These are phyloP conservation scores for Elegia similella DNA, from an alignment of 2,888 invertebrate genomes.

Conservation along the genomic window DNA sequence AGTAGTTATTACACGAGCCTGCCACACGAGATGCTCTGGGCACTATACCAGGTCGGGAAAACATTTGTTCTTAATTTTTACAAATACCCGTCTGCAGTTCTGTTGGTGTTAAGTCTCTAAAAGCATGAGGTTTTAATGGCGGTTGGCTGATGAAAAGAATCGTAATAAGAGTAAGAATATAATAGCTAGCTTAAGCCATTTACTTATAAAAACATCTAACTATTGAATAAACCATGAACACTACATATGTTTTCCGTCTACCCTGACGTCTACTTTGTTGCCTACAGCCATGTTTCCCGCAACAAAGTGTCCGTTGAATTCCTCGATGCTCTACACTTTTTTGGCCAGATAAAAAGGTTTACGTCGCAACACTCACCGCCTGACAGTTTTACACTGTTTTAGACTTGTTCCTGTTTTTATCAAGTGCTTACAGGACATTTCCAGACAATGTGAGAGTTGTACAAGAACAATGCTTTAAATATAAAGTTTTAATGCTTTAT, in stretches of 20 bases:
- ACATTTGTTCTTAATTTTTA: too few relatives aligned
- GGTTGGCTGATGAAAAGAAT: too few relatives aligned
- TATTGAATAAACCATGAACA: slow-evolving; percentile 12
- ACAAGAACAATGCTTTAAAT: not conserved
- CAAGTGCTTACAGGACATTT: not conserved
- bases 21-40: too few relatives aligned
- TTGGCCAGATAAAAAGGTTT: slow-evolving; percentile 13
- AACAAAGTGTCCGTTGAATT: slow-evolving; percentile 10
- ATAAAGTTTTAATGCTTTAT: not conserved
- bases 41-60: too few relatives aligned
- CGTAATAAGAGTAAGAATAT: too few relatives aligned
- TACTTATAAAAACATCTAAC: too few relatives aligned
- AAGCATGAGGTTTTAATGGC: too few relatives aligned
- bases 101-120: too few relatives aligned
- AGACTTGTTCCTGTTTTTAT: slow-evolving; percentile 9
- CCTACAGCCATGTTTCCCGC: not conserved
- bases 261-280: not conserved
- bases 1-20: too few relatives aligned
- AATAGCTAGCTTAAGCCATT: too few relatives aligned
- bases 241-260: slow-evolving; percentile 7
- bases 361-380: slow-evolving; percentile 11
- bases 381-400: slow-evolving; percentile 9
- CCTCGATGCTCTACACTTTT: slow-evolving; percentile 4
- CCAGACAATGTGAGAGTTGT: slow-evolving; percentile 2
- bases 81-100: too few relatives aligned